These are phyloP conservation scores for Adelphocoris suturalis DNA, from an alignment of 2,888 invertebrate species.

Conservation along the genomic window DNA sequence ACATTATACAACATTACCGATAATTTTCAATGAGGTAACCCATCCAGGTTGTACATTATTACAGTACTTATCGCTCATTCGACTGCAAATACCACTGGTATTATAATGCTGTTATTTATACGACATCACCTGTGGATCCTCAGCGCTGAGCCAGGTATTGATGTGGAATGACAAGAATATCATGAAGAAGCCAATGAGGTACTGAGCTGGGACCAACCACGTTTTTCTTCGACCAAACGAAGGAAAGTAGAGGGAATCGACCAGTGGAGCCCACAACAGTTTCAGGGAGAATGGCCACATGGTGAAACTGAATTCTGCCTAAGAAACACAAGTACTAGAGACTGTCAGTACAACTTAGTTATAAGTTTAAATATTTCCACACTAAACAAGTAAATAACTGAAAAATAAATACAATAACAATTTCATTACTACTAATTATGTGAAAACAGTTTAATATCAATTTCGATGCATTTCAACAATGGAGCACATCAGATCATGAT, in stretches of 20 bases:
- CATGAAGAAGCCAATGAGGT: constrained; percentile 89
- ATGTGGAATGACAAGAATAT: constrained; percentile 88
- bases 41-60: too few relatives aligned
- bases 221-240: constrained; percentile 95
- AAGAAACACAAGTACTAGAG: constrained; percentile 77
- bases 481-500: too few relatives aligned
- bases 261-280: constrained; percentile 98
- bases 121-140: constrained; percentile 70
- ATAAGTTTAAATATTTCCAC: too few relatives aligned
- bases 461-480: too few relatives aligned
- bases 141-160: constrained; percentile 84
- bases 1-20: not conserved
- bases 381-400: not conserved
- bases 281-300: constrained; percentile 96
- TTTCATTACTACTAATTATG: too few relatives aligned
- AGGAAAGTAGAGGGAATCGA: constrained; percentile 92
- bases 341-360: too few relatives aligned
- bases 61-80: too few relatives aligned
- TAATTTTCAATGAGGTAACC: too few relatives aligned
- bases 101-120: too few relatives aligned
- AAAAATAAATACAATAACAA: not conserved
- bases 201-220: constrained; percentile 96
- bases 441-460: too few relatives aligned
- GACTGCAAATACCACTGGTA: too few relatives aligned
- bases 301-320: constrained; percentile 95